These are phyloP conservation scores for Lepidotrigona ventralis DNA, from an alignment of 1,140 invertebrate genomes.

Conservation along the genomic window DNA sequence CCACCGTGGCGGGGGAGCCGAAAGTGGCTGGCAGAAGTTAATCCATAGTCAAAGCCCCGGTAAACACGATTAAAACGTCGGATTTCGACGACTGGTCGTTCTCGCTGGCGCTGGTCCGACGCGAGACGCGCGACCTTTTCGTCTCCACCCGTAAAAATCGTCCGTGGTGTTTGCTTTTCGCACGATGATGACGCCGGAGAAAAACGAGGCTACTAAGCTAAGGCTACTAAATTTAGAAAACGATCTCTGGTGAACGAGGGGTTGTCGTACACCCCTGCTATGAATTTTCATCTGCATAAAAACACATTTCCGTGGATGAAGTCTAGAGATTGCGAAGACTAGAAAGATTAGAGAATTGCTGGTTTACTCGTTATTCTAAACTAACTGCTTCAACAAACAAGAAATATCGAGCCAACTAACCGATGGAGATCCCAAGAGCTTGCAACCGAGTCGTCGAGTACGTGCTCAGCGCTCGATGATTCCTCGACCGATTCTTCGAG, in stretches of 20 bases:
- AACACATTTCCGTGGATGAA: no score
- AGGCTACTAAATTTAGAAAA: slow-evolving; percentile 18
- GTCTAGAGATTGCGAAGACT: no score
- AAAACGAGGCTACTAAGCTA: neutral
- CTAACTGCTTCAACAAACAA: neutral
- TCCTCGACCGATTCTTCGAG: neutral
- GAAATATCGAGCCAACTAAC: neutral
- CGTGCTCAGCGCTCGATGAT: slow-evolving; percentile 20
- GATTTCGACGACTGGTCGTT: slow-evolving; percentile 18
- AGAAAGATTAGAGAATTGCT: no score
- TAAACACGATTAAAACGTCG: slow-evolving; percentile 65
- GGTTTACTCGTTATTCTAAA: neutral
- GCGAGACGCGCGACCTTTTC: no score
- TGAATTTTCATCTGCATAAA: neutral
- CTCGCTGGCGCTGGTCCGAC: neutral
- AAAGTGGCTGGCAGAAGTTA: slow-evolving; percentile 61
- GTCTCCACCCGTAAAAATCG: slow-evolving; percentile 51
- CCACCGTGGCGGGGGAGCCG: slow-evolving; percentile 49
- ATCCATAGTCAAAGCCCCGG: slow-evolving; percentile 59
- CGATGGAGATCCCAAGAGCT: neutral
- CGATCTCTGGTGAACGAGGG: neutral
- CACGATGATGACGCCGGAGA: slow-evolving; percentile 37
- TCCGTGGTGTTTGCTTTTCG: slow-evolving; percentile 57
- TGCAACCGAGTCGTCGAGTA: neutral
- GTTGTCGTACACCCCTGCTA: neutral